Evolutionary conservation across 2,113 vertebrate species (phyloP).

Genomic region (Deroptyus accipitrinus): DNA sequence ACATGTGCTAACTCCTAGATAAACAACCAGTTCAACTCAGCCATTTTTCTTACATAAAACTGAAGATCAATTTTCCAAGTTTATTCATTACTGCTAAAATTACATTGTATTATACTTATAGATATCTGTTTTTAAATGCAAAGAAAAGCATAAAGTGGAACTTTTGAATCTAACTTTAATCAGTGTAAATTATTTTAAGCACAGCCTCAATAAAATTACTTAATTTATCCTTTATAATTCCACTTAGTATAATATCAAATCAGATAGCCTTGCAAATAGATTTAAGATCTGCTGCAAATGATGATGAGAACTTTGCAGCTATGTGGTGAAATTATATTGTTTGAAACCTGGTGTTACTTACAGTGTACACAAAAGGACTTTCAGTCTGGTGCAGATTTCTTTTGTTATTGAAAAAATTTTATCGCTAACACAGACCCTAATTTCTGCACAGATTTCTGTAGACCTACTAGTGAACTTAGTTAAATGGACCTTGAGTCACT

Average conservation of each 20-base stretch:
- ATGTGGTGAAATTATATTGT: background rate
- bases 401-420: background rate
- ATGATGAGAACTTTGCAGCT: background rate
- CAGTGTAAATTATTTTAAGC: background rate
- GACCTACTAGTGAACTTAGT: background rate
- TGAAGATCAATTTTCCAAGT: background rate
- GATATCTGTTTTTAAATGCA: background rate
- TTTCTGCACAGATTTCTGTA: background rate
- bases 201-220: background rate
- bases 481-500: background rate
- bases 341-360: background rate
- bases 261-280: background rate
- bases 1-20: background rate
- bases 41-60: background rate
- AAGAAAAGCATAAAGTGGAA: background rate
- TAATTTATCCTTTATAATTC: background rate
- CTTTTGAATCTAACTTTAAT: background rate
- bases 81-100: background rate
- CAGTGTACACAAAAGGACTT: background rate
- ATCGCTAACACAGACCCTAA: background rate
- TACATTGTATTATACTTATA: background rate
- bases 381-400: background rate
- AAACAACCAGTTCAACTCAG: background rate
- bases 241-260: background rate
- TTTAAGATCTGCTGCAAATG: background rate